Evolutionary conservation across 2,888 invertebrate genomes (phyloP).

Genomic region (Tipula lateralis): DNA sequence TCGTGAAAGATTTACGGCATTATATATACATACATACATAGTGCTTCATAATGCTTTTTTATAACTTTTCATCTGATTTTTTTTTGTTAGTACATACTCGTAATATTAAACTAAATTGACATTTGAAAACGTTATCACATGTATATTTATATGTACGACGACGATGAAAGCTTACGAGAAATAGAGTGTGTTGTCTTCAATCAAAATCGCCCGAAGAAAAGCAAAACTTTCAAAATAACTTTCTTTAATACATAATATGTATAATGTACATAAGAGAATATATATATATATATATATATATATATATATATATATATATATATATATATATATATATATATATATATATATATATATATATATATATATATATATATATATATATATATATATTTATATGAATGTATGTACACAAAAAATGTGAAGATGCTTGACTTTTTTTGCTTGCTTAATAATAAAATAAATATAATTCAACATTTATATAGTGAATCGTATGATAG

Average conservation of each 20-base stretch:
- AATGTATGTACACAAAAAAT: not conserved
- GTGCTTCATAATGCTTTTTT: constrained; percentile 7
- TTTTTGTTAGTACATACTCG: not conserved
- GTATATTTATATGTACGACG: not conserved
- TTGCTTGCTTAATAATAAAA: not conserved
- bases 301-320: not conserved
- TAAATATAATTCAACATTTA: not conserved
- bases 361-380: not conserved
- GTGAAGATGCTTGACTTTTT: constrained; percentile 11
- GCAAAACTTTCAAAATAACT: not conserved
- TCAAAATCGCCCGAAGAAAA: constrained; percentile 1
- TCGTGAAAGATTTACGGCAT: not conserved
- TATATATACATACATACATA: not conserved
- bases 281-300: not conserved
- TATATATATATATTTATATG: not conserved
- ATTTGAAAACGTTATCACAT: not conserved
- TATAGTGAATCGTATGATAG: not conserved
- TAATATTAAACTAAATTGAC: constrained; percentile 13
- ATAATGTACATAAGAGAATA: not conserved
- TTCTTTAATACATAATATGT: not conserved
- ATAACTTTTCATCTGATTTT: not conserved
- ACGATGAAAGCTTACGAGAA: not conserved
- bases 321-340: not conserved
- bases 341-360: not conserved
- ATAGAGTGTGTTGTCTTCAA: not conserved